Percentiles rank a stretch among this genome's conserved stretches.
phyloP scores from a whole-genome alignment of 2,888 invertebrate species.

The Hemistola chrysoprasaria region DNA sequence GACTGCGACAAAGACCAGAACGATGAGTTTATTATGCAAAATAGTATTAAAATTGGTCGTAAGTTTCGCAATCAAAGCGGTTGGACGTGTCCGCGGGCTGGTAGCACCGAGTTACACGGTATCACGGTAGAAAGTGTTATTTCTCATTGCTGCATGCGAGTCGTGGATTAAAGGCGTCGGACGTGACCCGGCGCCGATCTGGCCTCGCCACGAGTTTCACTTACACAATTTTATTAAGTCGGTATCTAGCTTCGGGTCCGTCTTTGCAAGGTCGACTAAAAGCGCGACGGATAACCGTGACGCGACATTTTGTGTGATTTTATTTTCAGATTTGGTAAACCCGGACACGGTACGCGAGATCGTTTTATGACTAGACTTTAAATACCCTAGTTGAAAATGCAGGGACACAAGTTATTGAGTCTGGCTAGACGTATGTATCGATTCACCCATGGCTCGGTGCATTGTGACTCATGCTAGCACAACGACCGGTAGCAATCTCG shows the following conservation, averaged over 20 bases:
- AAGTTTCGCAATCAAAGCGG: slow-evolving; percentile 40
- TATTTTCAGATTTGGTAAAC: slow-evolving; percentile 14
- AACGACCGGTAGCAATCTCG: slow-evolving; percentile 11
- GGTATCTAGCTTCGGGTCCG: slow-evolving; percentile 32
- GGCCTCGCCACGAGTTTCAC: slow-evolving; percentile 36
- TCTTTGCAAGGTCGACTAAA: slow-evolving; percentile 38
- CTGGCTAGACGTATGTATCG: slow-evolving; percentile 48
- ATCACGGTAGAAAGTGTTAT: slow-evolving; percentile 49
- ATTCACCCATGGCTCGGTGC: slow-evolving; percentile 36
- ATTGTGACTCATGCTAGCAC: slow-evolving; percentile 20
- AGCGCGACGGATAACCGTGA: slow-evolving; percentile 34
- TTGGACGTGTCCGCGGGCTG: slow-evolving; percentile 32
- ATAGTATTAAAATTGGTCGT: slow-evolving; percentile 30
- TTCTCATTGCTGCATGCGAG: slow-evolving; percentile 34
- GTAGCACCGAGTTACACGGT: slow-evolving; percentile 14
- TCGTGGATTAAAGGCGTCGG: slow-evolving; percentile 43
- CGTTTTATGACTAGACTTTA: slow-evolving; percentile 18
- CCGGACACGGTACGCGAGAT: slow-evolving; percentile 4
- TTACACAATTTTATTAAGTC: slow-evolving; percentile 47
- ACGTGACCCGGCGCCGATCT: slow-evolving; percentile 25
- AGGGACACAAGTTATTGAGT: slow-evolving; percentile 32
- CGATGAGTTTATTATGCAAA: slow-evolving; percentile 29
- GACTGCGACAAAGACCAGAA: slow-evolving; percentile 9
- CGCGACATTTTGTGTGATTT: slow-evolving; percentile 12
- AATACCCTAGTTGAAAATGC: slow-evolving; percentile 24